Evolutionary conservation across 2,888 invertebrate genomes (phyloP).

Genomic region (Monochamus alternatus): DNA sequence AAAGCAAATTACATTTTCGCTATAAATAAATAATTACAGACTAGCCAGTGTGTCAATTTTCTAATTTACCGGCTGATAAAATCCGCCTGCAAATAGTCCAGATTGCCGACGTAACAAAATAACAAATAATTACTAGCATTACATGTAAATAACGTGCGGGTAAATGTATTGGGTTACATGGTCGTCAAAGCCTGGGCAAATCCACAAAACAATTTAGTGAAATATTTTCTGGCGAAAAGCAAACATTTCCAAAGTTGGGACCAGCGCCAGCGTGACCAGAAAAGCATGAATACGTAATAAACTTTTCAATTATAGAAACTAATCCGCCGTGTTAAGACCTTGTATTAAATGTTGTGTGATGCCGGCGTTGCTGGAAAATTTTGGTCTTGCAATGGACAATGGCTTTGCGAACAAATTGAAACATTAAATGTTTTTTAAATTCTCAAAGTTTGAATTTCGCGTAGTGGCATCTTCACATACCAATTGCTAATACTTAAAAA

Average conservation of each 20-base stretch:
- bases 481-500: too few relatives aligned
- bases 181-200: background rate
- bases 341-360: conserved; percentile 49
- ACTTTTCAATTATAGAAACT: conserved; percentile 59
- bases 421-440: background rate
- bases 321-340: conserved; percentile 54
- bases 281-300: conserved; percentile 54
- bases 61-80: conserved; percentile 5
- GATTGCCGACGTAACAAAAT: conserved; percentile 24
- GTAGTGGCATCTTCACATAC: too few relatives aligned
- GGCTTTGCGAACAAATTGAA: background rate
- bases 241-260: conserved; percentile 1
- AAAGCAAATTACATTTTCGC: background rate
- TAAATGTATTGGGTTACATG: conserved; percentile 12
- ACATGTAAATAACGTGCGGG: conserved; percentile 18
- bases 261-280: background rate
- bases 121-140: conserved; percentile 24
- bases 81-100: conserved; percentile 1
- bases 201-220: conserved; percentile 4
- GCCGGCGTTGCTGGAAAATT: background rate
- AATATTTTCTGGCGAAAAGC: conserved; percentile 10
- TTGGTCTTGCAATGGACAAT: background rate
- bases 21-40: conserved; percentile 3
- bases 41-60: background rate
- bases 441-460: background rate